phyloP scores from a whole-genome alignment of 2,797 vertebrate genomes.

The Aeoliscus strigatus region DNA sequence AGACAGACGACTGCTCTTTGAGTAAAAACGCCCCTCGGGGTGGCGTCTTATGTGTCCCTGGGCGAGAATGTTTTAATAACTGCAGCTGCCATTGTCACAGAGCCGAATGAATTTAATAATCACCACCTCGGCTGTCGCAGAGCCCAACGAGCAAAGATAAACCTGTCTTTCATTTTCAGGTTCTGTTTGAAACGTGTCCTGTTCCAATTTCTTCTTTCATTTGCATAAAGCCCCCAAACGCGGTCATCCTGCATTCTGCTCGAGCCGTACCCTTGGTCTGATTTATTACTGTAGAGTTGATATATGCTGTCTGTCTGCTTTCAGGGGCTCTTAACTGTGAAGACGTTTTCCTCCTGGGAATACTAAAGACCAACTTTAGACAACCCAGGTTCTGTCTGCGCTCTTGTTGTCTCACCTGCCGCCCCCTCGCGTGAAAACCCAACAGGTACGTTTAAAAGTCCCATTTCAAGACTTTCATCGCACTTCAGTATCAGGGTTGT shows the following conservation, averaged over 20 bases:
- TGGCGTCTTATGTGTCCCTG: conserved; percentile 4
- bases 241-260: conserved; percentile 50
- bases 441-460: not conserved
- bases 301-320: conserved; percentile 50
- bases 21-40: conserved; percentile 13
- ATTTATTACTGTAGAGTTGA: conserved; percentile 56
- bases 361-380: conserved; percentile 51
- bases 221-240: conserved; percentile 42
- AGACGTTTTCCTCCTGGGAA: conserved; percentile 48
- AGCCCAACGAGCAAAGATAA: no score
- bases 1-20: conserved; percentile 9
- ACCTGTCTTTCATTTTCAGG: no score
- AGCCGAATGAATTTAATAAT: conserved; percentile 12
- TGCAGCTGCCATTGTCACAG: conserved; percentile 1
- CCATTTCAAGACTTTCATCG: no score
- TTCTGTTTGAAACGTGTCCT: no score
- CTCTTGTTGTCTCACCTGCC: conserved; percentile 13
- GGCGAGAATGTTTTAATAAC: conserved; percentile 22
- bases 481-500: no score
- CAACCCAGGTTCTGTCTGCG: conserved; percentile 6
- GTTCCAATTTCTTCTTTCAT: conserved; percentile 21
- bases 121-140: no score
- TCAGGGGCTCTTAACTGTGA: conserved; percentile 33
- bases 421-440: not conserved
- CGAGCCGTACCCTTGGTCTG: conserved; percentile 57